Conservation (phyloP, 2,888 invertebrate genomes). For the Ommatoiulus sabulosus region DNA sequence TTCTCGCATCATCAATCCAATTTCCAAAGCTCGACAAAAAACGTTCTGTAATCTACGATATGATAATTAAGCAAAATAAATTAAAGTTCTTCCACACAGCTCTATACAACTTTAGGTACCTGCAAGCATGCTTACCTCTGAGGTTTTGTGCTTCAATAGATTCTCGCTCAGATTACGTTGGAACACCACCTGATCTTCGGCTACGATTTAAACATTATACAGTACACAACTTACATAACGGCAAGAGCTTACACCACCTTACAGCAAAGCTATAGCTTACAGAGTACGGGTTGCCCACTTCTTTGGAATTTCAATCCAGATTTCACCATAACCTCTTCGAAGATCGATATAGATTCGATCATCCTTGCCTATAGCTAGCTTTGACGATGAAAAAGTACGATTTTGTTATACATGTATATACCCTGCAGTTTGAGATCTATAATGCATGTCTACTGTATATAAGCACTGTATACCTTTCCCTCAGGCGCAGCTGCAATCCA, state of each 20-base stretch:
- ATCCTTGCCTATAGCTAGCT: too few species aligned
- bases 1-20: background rate
- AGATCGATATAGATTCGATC: background rate
- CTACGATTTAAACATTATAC: background rate
- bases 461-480: too few species aligned
- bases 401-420: too few species aligned
- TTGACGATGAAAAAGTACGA: too few species aligned
- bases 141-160: background rate
- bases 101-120: background rate
- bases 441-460: too few species aligned
- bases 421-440: too few species aligned
- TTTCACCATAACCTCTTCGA: background rate
- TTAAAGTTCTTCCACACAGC: background rate
- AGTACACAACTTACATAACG: background rate
- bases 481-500: too few species aligned
- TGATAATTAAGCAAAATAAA: background rate
- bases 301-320: constrained; percentile 10
- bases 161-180: background rate
- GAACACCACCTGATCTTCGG: constrained; percentile 35
- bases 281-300: constrained; percentile 1
- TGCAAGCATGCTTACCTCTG: background rate
- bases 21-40: background rate
- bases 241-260: background rate
- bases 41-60: background rate
- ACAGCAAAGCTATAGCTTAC: background rate